A percentile compares a stretch with the other conserved stretches of the same genome.
These are phyloP conservation scores for Polyodon spathula DNA, from an alignment of 2,113 vertebrate genomes.

Conservation along the genomic window DNA sequence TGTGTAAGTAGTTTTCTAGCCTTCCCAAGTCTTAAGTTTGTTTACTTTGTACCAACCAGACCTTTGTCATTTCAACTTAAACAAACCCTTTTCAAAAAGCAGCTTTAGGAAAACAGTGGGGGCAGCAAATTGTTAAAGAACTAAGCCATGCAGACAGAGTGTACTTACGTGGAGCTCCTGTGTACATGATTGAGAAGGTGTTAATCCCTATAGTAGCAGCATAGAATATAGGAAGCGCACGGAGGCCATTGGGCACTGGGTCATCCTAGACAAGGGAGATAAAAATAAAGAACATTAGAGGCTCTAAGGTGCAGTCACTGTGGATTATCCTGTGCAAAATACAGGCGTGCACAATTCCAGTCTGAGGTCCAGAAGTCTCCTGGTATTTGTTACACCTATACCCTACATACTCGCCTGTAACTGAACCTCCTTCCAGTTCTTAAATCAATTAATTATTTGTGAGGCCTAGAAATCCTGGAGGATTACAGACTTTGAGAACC, in stretches of 20 bases:
- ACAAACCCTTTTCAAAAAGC: constrained; percentile 1
- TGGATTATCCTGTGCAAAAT: no score
- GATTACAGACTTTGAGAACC: no score
- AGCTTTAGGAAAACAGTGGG: constrained; percentile 2
- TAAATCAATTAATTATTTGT: no score
- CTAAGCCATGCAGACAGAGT: fast-evolving
- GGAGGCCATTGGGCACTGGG: constrained; percentile 86
- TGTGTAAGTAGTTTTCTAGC: constrained; percentile 1
- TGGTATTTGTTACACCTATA: no score
- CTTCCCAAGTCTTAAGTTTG: neutral
- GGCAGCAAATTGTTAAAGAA: neutral
- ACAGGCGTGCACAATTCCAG: no score
- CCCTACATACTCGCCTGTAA: no score
- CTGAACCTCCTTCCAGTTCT: no score
- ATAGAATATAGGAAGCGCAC: constrained; percentile 88
- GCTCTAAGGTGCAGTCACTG: neutral
- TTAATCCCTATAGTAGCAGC: constrained; percentile 94
- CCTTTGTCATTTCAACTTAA: neutral
- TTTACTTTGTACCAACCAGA: neutral
- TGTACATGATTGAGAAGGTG: constrained; percentile 95
- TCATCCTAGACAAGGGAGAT: constrained; percentile 65
- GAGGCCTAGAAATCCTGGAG: no score
- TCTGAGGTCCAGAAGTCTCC: no score
- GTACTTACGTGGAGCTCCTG: constrained; percentile 88
- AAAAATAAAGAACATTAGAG: neutral